These are phyloP conservation scores for Thysanoteuthis rhombus DNA, from an alignment of 2,888 invertebrate species.

Conservation along the genomic window DNA sequence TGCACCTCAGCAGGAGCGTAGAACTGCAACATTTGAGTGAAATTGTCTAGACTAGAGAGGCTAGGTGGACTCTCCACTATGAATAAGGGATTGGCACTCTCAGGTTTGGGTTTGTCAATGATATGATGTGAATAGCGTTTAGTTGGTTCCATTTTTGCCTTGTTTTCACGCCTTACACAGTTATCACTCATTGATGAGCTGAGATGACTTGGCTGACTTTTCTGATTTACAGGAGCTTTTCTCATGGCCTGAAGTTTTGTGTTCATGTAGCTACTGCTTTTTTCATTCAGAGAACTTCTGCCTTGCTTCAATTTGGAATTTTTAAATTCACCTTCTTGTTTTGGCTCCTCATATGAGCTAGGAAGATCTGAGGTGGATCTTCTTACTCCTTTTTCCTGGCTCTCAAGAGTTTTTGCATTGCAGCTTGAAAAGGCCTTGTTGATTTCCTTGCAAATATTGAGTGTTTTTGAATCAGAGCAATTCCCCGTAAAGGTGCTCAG, in stretches of 20 bases:
- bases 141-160: slow-evolving; percentile 1
- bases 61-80: slow-evolving; percentile 28
- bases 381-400: background rate
- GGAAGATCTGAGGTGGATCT: background rate
- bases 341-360: background rate
- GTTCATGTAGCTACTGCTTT: background rate
- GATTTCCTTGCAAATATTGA: slow-evolving; percentile 55
- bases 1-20: slow-evolving; percentile 27
- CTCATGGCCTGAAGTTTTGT: background rate
- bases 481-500: slow-evolving; percentile 41
- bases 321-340: background rate
- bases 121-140: slow-evolving; percentile 19
- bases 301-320: background rate
- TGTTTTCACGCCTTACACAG: slow-evolving; percentile 16
- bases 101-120: background rate
- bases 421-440: slow-evolving; percentile 56
- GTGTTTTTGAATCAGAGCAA: slow-evolving; percentile 53
- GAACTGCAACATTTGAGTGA: slow-evolving; percentile 28
- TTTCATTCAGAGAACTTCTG: background rate
- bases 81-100: slow-evolving; percentile 20
- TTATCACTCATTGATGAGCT: slow-evolving; percentile 26
- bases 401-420: slow-evolving; percentile 39
- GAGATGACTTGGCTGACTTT: background rate
- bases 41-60: background rate
- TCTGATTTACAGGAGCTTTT: background rate